phyloP scores from a whole-genome alignment of 2,888 invertebrate genomes.

The Formica aserva region DNA sequence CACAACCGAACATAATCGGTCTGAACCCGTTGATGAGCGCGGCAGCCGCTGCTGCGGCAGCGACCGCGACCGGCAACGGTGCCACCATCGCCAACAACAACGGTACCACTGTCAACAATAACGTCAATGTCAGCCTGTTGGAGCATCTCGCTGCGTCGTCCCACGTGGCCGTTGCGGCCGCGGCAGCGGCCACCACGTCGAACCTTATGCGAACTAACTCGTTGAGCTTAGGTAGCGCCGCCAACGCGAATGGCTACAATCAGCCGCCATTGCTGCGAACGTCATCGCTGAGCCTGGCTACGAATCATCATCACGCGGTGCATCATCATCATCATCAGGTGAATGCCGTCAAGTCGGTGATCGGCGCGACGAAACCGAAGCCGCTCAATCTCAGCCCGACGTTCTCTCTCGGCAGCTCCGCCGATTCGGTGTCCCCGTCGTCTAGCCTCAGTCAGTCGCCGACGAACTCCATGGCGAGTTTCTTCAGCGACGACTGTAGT shows the following conservation, averaged over 20 bases:
- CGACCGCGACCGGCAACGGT: conserved; percentile 50
- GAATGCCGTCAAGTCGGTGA: conserved; percentile 71
- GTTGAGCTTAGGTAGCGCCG: conserved; percentile 78
- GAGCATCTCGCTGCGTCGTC: conserved; percentile 87
- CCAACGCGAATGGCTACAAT: conserved; percentile 84
- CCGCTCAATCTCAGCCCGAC: conserved; percentile 84
- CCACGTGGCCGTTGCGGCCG: conserved; percentile 84
- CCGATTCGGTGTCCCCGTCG: conserved; percentile 88
- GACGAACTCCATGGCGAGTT: conserved; percentile 88
- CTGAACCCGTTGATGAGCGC: conserved; percentile 81
- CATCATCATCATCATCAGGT: conserved; percentile 67
- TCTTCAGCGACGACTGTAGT: conserved; percentile 87
- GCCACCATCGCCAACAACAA: conserved; percentile 70
- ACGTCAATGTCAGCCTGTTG: conserved; percentile 83
- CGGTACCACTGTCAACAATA: conserved; percentile 22
- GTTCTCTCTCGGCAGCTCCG: conserved; percentile 86
- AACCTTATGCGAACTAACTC: conserved; percentile 82
- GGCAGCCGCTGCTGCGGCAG: conserved; percentile 74
- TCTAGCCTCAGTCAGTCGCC: conserved; percentile 89
- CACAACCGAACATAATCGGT: conserved; percentile 80
- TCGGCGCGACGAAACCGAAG: conserved; percentile 83
- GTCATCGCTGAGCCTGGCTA: conserved; percentile 78
- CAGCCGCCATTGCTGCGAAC: conserved; percentile 78
- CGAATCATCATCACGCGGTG: conserved; percentile 78
- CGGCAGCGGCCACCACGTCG: conserved; percentile 64